Evolutionary conservation across 2,888 invertebrate species (phyloP).

Genomic region (Eupithecia exiguata): DNA sequence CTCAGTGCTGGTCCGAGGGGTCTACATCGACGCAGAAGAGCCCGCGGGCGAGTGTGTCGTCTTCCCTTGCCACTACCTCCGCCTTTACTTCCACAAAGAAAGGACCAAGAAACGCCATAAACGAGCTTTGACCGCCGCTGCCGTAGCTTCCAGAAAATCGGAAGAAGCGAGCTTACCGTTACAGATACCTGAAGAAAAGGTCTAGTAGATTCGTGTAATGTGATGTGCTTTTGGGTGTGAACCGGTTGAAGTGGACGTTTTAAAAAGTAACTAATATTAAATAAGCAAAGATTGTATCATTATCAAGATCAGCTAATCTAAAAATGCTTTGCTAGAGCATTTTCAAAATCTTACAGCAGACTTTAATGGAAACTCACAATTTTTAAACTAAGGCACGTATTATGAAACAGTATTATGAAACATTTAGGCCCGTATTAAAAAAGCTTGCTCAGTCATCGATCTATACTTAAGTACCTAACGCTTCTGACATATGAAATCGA

Average conservation of each 20-base stretch:
- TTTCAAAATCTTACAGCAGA: background rate
- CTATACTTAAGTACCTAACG: too few relatives aligned
- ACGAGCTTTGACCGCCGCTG: constrained; percentile 65
- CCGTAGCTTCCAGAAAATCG: constrained; percentile 60
- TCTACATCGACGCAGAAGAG: constrained; percentile 94
- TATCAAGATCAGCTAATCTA: background rate
- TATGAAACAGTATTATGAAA: too few relatives aligned
- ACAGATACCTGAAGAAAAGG: constrained; percentile 74
- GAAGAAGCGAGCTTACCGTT: constrained; percentile 72
- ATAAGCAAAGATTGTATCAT: background rate
- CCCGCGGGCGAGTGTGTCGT: constrained; percentile 92
- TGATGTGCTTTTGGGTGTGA: constrained; percentile 4
- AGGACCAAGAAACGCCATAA: constrained; percentile 84
- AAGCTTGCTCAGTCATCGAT: too few relatives aligned
- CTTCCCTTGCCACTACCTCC: constrained; percentile 92
- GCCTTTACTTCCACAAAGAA: constrained; percentile 89
- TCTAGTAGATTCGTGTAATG: constrained; percentile 53
- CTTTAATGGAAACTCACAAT: background rate
- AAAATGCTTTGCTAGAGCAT: background rate
- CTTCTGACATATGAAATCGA: too few relatives aligned
- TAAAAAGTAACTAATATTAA: background rate
- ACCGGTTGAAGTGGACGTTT: constrained; percentile 1
- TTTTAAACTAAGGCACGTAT: background rate
- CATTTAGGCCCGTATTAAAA: too few relatives aligned
- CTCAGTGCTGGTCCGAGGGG: constrained; percentile 93